phyloP scores from a whole-genome alignment of 2,888 invertebrate genomes.

The Drosophila conformis region DNA sequence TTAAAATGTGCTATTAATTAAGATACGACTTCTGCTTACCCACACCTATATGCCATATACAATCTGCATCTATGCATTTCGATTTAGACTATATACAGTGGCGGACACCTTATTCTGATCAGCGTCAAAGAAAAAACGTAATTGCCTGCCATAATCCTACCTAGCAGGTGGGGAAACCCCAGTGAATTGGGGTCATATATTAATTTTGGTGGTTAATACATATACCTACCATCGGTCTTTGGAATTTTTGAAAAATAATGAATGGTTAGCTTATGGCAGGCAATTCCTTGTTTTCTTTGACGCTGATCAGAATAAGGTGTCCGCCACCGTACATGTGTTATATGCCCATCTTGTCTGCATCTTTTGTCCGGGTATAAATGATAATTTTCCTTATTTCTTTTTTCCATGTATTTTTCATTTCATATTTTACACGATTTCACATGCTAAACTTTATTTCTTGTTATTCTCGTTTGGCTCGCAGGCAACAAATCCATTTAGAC shows the following conservation, averaged over 20 bases:
- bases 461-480: slow-evolving; percentile 13
- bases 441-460: background rate
- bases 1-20: slow-evolving; percentile 2
- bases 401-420: slow-evolving; percentile 19
- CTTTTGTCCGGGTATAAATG: background rate
- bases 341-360: background rate
- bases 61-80: background rate
- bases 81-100: background rate
- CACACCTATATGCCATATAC: background rate
- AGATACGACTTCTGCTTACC: slow-evolving; percentile 2
- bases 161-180: too few relatives aligned
- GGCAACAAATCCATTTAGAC: slow-evolving; percentile 1
- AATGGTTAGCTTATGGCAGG: too few relatives aligned
- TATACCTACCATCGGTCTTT: too few relatives aligned
- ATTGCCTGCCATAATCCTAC: too few relatives aligned
- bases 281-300: too few relatives aligned
- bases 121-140: too few relatives aligned
- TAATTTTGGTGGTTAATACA: too few relatives aligned
- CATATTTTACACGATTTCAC: slow-evolving; percentile 11
- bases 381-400: background rate
- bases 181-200: too few relatives aligned
- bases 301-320: too few relatives aligned
- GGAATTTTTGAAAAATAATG: too few relatives aligned
- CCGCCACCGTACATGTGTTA: too few relatives aligned
- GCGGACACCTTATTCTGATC: too few relatives aligned